Evolutionary conservation across 2,113 vertebrate genomes (phyloP), one percentile per base, ranked within the genome.

Genomic region (Alouatta palliata): DNA sequence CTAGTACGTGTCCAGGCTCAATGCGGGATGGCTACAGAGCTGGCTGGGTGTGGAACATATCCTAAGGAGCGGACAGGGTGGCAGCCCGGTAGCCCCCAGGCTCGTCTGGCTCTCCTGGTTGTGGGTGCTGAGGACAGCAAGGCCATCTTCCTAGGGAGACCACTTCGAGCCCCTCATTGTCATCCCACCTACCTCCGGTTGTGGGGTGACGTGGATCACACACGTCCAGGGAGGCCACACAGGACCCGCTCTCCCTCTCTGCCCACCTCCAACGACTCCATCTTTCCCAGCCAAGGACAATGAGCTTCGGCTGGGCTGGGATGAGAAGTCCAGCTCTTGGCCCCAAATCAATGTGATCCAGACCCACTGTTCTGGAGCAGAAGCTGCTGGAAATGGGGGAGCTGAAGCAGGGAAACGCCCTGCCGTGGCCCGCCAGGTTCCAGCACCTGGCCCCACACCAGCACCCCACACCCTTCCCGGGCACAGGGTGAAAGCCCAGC

Each of bases 381-480:
- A 21, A 35, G 49, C 19, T 1, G 25, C 35, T 7, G 30, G 8
- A 37, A 4, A 13, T 64, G 12, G 3, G 52, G 76, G 12, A 23
- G 45, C 25, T 1, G 61, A 40, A 43, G 11, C 3, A 0, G n/a
- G 54, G 0, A 6, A 80, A 58, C n/a, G 30, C 49, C 47, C 17
- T 3, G 1, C 9, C 1, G 0, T 0, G 10, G 20, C 25, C 13
- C 2, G 21, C 61, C 56, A 43, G 11, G 5, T 1, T 10, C 27
- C 61, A 49, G 3, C 2, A 4, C 25, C 83, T 16, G 73, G 12
- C 32, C 71, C 64, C 2, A 6, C 13, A 32, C 56, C 19, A 40
- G 49, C 6, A 19, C 47, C 20, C 5, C 47, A 7, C 21, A 20
- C 35, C 9, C 35, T 19, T 35, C 45, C 19, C 16, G 43, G n/a